phyloP scores from a whole-genome alignment of 2,113 vertebrate genomes.

The Dunckerocampus dactyliophorus region DNA sequence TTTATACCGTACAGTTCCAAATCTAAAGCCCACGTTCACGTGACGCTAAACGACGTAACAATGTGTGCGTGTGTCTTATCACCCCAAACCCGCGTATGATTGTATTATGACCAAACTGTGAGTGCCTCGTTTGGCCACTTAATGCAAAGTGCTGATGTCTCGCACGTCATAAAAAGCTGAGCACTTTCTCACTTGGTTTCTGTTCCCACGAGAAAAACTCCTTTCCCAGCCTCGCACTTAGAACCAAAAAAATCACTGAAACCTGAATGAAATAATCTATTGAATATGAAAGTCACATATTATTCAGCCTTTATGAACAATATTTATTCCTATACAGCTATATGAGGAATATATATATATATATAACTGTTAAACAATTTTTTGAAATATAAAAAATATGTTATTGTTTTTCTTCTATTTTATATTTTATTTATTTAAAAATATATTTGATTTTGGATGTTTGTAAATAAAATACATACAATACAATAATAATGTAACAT shows the following conservation, averaged over 20 bases:
- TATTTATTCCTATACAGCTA: too few relatives aligned
- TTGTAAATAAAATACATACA: too few relatives aligned
- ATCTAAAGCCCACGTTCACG: not conserved
- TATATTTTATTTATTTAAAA: too few relatives aligned
- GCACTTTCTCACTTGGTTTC: slow-evolving; percentile 56
- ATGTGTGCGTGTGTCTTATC: not conserved
- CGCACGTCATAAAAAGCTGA: slow-evolving; percentile 61
- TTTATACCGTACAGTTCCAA: not conserved
- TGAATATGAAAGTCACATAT: not conserved
- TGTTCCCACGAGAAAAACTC: slow-evolving; percentile 55
- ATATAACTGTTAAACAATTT: too few relatives aligned
- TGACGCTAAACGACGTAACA: too few relatives aligned
- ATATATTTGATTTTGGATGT: too few relatives aligned
- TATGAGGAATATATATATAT: too few relatives aligned
- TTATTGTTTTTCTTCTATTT: too few relatives aligned
- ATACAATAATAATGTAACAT: too few relatives aligned
- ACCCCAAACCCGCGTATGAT: not conserved
- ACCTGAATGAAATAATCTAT: not conserved
- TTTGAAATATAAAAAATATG: too few relatives aligned
- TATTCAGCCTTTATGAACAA: too few relatives aligned
- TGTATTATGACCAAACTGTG: too few relatives aligned
- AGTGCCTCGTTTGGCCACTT: slow-evolving; percentile 36
- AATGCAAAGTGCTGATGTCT: slow-evolving; percentile 39
- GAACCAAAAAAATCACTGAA: not conserved
- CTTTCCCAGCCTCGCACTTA: slow-evolving; percentile 56